These are phyloP conservation scores for Harpegnathos saltator DNA, from an alignment of 1,140 invertebrate species.

Conservation along the genomic window DNA sequence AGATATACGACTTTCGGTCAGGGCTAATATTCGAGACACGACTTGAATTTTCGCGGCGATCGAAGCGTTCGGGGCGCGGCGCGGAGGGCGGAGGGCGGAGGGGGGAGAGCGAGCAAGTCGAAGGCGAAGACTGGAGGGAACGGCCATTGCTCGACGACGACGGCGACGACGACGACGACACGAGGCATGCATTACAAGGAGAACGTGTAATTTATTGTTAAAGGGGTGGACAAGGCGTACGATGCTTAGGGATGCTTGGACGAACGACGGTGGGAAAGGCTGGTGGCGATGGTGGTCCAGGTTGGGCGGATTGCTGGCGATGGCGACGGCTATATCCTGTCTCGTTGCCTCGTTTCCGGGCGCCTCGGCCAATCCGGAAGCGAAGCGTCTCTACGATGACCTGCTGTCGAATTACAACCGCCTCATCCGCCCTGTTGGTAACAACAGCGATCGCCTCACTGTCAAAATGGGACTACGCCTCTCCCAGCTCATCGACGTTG, in stretches of 20 bases:
- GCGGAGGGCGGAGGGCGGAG: too few relatives aligned
- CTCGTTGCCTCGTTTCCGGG: constrained; percentile 83
- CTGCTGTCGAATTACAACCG: constrained; percentile 98
- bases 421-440: constrained; percentile 97
- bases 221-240: constrained; percentile 93
- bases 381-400: constrained; percentile 97
- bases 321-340: constrained; percentile 89
- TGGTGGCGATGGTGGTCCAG: constrained; percentile 90
- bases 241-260: constrained; percentile 88
- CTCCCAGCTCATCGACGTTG: constrained; percentile 99
- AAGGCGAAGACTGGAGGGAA: too few relatives aligned
- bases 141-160: too few relatives aligned
- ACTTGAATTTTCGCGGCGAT: too few relatives aligned
- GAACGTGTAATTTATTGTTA: constrained; percentile 70
- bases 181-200: constrained; percentile 47
- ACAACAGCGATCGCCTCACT: constrained; percentile 97
- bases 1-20: too few relatives aligned
- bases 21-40: too few relatives aligned
- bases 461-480: constrained; percentile 98
- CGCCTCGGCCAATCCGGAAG: constrained; percentile 92
- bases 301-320: constrained; percentile 84
- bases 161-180: background rate
- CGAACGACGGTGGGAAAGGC: constrained; percentile 85
- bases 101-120: too few relatives aligned
- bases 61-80: too few relatives aligned